These are phyloP conservation scores for Drosophila suboccidentalis DNA, from an alignment of 2,888 invertebrate genomes.

Conservation along the genomic window DNA sequence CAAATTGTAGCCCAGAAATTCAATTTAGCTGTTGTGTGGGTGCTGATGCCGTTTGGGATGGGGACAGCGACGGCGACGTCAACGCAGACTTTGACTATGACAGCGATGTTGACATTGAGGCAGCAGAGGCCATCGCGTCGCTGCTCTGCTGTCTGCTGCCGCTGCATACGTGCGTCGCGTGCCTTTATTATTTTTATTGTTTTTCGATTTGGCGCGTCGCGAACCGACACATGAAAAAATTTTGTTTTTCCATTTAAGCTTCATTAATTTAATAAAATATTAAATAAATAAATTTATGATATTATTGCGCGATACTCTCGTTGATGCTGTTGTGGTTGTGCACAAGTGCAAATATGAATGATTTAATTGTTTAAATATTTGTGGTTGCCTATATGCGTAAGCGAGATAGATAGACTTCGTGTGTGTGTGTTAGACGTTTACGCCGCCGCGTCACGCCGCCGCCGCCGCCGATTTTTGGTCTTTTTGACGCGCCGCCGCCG, in stretches of 20 bases:
- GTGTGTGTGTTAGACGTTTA: too few species aligned
- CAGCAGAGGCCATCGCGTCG: conserved; percentile 55
- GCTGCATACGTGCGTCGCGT: conserved; percentile 60
- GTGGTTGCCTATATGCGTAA: conserved; percentile 16
- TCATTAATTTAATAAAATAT: conserved; percentile 38
- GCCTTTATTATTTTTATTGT: conserved; percentile 38
- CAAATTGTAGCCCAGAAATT: conserved; percentile 75
- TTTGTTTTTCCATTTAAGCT: conserved; percentile 16
- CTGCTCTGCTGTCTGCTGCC: conserved; percentile 18
- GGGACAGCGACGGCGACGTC: conserved; percentile 10
- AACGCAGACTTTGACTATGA: conserved; percentile 9
- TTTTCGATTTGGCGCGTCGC: conserved; percentile 26
- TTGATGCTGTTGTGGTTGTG: conserved; percentile 33
- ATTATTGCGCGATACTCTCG: neutral
- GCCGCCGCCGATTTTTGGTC: too few species aligned
- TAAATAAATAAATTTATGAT: conserved; percentile 18
- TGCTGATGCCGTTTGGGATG: conserved; percentile 19
- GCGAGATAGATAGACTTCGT: neutral
- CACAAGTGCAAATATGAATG: conserved; percentile 46
- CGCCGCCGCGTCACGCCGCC: too few species aligned
- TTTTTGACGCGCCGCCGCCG: too few species aligned
- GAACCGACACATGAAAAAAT: conserved; percentile 25
- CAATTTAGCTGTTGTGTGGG: conserved; percentile 61
- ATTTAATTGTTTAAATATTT: conserved; percentile 52
- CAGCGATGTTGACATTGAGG: conserved; percentile 60